These are phyloP conservation scores for Myotis daubentonii DNA, from an alignment of 2,797 vertebrate species.

Conservation along the genomic window DNA sequence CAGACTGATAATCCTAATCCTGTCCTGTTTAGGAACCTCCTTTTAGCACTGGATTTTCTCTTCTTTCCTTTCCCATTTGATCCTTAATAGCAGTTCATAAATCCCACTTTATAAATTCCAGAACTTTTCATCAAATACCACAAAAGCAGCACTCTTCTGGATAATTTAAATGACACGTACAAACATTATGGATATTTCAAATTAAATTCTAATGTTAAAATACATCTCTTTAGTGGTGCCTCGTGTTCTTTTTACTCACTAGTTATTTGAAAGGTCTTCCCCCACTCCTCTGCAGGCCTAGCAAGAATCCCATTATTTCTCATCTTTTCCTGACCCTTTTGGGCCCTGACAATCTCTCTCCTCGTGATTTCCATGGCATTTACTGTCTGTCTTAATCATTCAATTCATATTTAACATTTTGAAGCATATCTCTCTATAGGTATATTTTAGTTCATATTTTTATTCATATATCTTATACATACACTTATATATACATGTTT, in stretches of 20 bases:
- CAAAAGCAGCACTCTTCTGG: not conserved
- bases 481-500: not conserved
- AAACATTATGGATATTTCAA: not conserved
- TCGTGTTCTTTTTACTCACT: not conserved
- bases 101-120: not conserved
- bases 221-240: not conserved
- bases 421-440: not conserved
- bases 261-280: not conserved
- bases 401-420: constrained; percentile 1
- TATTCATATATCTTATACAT: not conserved
- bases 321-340: not conserved
- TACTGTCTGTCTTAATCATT: not conserved
- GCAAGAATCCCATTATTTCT: not conserved
- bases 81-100: constrained; percentile 18
- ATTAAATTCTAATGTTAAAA: not conserved
- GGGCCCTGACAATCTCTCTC: not conserved
- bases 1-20: constrained; percentile 17
- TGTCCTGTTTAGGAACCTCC: not conserved
- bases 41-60: constrained; percentile 3
- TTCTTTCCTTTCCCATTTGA: constrained; percentile 7
- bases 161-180: not conserved
- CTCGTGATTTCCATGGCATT: not conserved
- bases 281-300: not conserved
- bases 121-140: constrained; percentile 11
- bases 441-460: not conserved